phyloP scores from a whole-genome alignment of 2,888 invertebrate species.

The Teleogryllus oceanicus region DNA sequence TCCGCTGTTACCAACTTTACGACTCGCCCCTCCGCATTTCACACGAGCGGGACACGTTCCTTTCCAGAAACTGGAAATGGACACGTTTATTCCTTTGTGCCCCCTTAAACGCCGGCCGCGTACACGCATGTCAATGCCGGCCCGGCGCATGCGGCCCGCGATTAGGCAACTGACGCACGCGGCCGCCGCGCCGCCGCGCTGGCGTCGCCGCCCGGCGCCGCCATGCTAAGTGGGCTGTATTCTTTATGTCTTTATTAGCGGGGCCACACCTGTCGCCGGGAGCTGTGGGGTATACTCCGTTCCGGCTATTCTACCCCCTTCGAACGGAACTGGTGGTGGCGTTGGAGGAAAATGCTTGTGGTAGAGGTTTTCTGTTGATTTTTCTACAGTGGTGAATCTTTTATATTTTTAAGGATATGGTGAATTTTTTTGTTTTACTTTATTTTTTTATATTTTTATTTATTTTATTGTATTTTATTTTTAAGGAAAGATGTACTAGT shows the following conservation, averaged over 20 bases:
- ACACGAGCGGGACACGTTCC: not conserved
- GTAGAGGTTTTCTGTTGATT: no score
- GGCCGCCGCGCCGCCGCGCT: not conserved
- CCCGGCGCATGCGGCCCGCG: not conserved
- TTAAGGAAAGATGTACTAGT: no score
- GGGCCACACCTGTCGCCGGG: not conserved
- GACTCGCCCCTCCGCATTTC: no score
- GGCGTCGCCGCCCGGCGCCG: not conserved
- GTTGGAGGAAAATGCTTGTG: no score
- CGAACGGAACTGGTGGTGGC: no score
- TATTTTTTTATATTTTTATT: no score
- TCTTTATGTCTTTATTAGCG: constrained; percentile 5
- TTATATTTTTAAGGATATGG: no score
- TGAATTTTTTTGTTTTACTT: no score
- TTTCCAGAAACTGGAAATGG: not conserved
- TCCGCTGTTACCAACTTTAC: no score
- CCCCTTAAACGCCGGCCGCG: not conserved
- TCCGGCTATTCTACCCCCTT: no score
- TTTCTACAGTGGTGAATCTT: no score
- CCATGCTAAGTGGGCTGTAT: not conserved
- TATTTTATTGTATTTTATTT: no score
- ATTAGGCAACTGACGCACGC: not conserved
- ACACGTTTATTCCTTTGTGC: not conserved
- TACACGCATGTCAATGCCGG: not conserved
- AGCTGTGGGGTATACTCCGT: not conserved